Evolutionary conservation across 2,888 invertebrate genomes (phyloP).

Genomic region (Boloria selene): DNA sequence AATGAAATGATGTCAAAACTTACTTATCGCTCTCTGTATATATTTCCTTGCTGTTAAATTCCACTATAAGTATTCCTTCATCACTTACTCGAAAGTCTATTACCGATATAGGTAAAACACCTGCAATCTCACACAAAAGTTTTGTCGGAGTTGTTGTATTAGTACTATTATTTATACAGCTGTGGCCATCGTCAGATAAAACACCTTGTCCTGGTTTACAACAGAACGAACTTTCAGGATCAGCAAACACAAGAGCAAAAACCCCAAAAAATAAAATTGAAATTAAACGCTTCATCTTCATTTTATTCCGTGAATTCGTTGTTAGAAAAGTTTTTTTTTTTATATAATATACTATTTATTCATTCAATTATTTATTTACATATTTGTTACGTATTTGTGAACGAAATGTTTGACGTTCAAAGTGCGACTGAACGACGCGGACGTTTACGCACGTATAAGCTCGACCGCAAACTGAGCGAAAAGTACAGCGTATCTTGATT

Average conservation of each 20-base stretch:
- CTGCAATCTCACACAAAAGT: constrained; percentile 24
- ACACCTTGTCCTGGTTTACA: constrained; percentile 31
- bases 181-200: constrained; percentile 11
- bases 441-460: too few relatives aligned
- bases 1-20: constrained; percentile 4
- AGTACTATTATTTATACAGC: constrained; percentile 25
- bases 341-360: too few relatives aligned
- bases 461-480: too few relatives aligned
- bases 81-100: constrained; percentile 31
- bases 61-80: constrained; percentile 20
- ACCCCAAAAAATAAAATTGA: constrained; percentile 23
- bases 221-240: constrained; percentile 31
- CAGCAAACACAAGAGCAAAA: constrained; percentile 18
- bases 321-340: too few relatives aligned
- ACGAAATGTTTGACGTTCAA: too few relatives aligned
- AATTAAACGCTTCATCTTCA: constrained; percentile 7
- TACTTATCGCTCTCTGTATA: constrained; percentile 30
- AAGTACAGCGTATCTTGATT: too few relatives aligned
- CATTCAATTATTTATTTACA: too few relatives aligned
- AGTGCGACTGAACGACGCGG: too few relatives aligned
- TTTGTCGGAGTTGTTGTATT: constrained; percentile 22
- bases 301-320: too few relatives aligned
- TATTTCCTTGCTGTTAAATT: neutral
- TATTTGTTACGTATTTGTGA: too few relatives aligned
- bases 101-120: neutral